Percentiles rank a stretch among this genome's conserved stretches.
phyloP scores from a whole-genome alignment of 2,797 vertebrate genomes.

The Botia kubotai region DNA sequence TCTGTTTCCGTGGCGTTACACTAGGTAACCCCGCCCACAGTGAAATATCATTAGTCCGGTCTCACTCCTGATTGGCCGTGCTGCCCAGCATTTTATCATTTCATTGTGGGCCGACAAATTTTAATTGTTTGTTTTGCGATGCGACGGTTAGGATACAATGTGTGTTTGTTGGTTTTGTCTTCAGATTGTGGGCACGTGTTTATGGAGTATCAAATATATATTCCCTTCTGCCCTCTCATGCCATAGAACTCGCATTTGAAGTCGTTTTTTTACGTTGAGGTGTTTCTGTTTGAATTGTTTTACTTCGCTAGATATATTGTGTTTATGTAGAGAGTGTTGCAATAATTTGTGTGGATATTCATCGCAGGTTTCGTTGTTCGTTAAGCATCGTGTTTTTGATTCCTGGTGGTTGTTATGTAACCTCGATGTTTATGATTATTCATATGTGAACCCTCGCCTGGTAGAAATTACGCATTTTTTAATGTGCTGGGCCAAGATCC shows the following conservation, averaged over 20 bases:
- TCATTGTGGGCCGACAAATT: background rate
- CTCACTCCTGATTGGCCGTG: background rate
- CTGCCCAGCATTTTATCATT: background rate
- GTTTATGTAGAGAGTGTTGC: slow-evolving; percentile 81
- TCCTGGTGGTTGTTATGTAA: slow-evolving; percentile 67
- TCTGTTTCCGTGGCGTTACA: too few relatives aligned
- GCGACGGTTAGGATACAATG: slow-evolving; percentile 17
- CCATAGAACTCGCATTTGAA: slow-evolving; percentile 78
- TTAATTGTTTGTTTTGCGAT: background rate
- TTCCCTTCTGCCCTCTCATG: slow-evolving; percentile 64
- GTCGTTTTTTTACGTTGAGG: slow-evolving; percentile 70
- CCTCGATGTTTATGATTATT: slow-evolving; percentile 70
- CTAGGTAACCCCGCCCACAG: background rate
- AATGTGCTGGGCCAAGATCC: slow-evolving; percentile 54
- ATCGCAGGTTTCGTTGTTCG: slow-evolving; percentile 65
- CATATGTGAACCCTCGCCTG: slow-evolving; percentile 64
- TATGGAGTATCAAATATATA: slow-evolving; percentile 72
- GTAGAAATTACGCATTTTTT: slow-evolving; percentile 60
- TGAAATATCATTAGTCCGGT: slow-evolving; percentile 24
- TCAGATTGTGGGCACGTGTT: slow-evolving; percentile 67
- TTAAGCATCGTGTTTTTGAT: slow-evolving; percentile 71
- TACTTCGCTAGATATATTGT: slow-evolving; percentile 71
- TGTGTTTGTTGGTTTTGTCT: slow-evolving; percentile 51
- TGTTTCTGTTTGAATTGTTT: slow-evolving; percentile 66
- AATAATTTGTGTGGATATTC: slow-evolving; percentile 79